Evolutionary conservation across 2,797 vertebrate genomes (phyloP).

Genomic region (Smutsia temminckii): DNA sequence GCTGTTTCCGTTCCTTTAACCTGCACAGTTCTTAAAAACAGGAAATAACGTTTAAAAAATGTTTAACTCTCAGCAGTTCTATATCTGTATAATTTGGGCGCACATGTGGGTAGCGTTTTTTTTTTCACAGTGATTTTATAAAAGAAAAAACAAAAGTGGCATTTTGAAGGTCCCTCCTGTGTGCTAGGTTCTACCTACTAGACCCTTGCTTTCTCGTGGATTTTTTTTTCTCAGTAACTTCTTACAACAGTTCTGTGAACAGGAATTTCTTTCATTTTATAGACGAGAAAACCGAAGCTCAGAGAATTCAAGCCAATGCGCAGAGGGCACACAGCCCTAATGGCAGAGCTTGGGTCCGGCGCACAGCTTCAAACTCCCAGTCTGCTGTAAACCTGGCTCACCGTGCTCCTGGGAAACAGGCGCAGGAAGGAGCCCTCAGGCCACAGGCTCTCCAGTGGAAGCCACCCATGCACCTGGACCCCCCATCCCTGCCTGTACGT

Average conservation of each 20-base stretch:
- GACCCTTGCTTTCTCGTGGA: not conserved
- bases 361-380: not conserved
- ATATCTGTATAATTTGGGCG: not conserved
- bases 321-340: not conserved
- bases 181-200: not conserved
- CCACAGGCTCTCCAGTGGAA: not conserved
- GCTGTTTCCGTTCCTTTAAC: conserved; percentile 13
- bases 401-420: not conserved
- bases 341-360: not conserved
- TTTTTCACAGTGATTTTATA: not conserved
- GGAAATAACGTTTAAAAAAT: conserved; percentile 51
- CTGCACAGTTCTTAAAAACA: conserved; percentile 36
- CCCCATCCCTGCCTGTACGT: not conserved
- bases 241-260: not conserved
- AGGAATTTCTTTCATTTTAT: conserved; percentile 11
- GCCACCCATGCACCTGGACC: not conserved
- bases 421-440: not conserved
- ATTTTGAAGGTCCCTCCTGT: not conserved
- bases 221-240: not conserved
- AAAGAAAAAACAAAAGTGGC: not conserved
- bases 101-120: not conserved
- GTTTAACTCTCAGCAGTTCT: not conserved
- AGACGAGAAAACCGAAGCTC: not conserved
- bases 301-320: not conserved
- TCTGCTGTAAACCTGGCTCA: not conserved